These are phyloP conservation scores for Drosophila diplacantha DNA, from an alignment of 2,888 invertebrate genomes.

Conservation along the genomic window DNA sequence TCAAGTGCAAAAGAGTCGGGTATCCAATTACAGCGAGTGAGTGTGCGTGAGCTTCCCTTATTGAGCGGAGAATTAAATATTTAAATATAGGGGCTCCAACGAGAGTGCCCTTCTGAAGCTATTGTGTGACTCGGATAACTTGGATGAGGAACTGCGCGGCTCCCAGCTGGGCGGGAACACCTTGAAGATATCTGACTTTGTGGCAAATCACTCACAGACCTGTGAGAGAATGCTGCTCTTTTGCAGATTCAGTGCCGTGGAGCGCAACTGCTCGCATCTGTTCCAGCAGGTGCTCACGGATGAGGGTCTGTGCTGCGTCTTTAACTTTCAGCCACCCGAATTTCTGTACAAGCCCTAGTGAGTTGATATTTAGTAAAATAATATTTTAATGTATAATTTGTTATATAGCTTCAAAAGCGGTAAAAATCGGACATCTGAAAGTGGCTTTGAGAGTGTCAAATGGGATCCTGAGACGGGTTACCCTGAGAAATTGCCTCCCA, in stretches of 20 bases:
- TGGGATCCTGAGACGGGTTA: slow-evolving; percentile 88
- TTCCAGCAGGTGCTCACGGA: slow-evolving; percentile 88
- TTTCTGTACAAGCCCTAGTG: slow-evolving; percentile 59
- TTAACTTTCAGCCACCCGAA: slow-evolving; percentile 84
- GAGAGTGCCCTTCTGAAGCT: slow-evolving; percentile 55
- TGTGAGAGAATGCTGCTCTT: slow-evolving; percentile 78
- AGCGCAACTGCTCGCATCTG: slow-evolving; percentile 82
- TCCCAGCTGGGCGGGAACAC: slow-evolving; percentile 37
- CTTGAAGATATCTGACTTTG: slow-evolving; percentile 55
- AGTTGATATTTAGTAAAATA: neutral
- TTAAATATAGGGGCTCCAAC: slow-evolving; percentile 48
- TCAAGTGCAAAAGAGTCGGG: slow-evolving; percentile 84
- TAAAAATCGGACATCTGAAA: slow-evolving; percentile 39
- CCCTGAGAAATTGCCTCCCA: slow-evolving; percentile 79
- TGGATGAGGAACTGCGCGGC: slow-evolving; percentile 5
- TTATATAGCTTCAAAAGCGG: slow-evolving; percentile 2
- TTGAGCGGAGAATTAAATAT: slow-evolving; percentile 5
- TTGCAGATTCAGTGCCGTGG: slow-evolving; percentile 83
- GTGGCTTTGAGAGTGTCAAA: slow-evolving; percentile 77
- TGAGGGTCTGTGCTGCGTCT: slow-evolving; percentile 90
- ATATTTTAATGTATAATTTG: neutral
- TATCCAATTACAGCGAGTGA: slow-evolving; percentile 77
- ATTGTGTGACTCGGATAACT: slow-evolving; percentile 47
- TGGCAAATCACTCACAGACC: slow-evolving; percentile 59
- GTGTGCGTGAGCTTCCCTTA: neutral